Base-by-base conservation (phyloP, 2,797 vertebrate species). In the Gadopsis marmoratus region DNA sequence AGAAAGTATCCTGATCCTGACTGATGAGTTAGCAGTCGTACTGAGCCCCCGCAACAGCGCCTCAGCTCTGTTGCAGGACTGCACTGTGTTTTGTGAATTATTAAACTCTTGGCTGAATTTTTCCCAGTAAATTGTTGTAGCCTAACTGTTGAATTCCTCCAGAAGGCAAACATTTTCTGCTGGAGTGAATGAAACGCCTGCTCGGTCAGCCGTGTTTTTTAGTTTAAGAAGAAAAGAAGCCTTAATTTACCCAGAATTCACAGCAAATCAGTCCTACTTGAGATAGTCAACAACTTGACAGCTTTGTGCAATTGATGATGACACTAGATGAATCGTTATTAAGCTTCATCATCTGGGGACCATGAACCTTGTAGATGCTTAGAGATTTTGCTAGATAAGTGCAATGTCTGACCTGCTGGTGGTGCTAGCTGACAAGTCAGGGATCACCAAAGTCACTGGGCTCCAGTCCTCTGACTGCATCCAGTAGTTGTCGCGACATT, bases 91-190 rank as follows among this genome's bases (percentile, higher is more conserved):
- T 31, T 33, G 2, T 51, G 26, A 37, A 63, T 64, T 63, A 41
- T 58, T 71, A 50, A n/a, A 65, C 4, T 65, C 21, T 41, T 21
- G 4, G 7, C 21, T 65, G 26, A 55, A 39, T 48, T 37, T 69
- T 69, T 31, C 23, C 19, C 33, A 5, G 55, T 59, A 19, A 41
- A 65, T 43, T 73, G 16, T 39, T 39, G 2, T 11, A 39, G 37
- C 37, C 37, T 11, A 54, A 73, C 19, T 67, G 62, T 31, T 26
- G 37, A 45, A 72, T 76, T 68, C 56, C 37, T 67, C 16, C 41
- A 62, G 35, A 72, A 73, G 35, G 10, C 29, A 62, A 74, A 73
- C 41, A 60, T 31, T 50, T 59, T 77, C 53, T 76, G 43, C 60
- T 29, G 19, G 23, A 74, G 53, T 59, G 37, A 59, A 51, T 48